Conservation (phyloP, 2,113 vertebrate species). For the Gasterosteus aculeatus region DNA sequence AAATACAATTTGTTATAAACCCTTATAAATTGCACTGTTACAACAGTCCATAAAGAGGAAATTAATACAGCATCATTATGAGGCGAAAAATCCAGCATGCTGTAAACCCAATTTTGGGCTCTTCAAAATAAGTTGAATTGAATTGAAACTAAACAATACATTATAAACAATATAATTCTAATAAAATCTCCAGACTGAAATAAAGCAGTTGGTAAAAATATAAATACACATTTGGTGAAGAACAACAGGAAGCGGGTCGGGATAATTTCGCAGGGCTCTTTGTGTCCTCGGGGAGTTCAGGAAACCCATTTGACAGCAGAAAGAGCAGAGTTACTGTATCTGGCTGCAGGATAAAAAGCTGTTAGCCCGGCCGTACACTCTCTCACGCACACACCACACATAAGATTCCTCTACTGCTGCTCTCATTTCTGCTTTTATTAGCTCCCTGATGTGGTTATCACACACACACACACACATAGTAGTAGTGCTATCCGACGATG, state of each 20-base stretch:
- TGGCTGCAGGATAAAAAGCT: slow-evolving; percentile 67
- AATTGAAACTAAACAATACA: background rate
- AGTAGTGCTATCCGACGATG: slow-evolving; percentile 53
- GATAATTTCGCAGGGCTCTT: slow-evolving; percentile 50
- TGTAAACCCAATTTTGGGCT: background rate
- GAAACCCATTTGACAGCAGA: slow-evolving; percentile 72
- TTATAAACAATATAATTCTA: slow-evolving; percentile 27
- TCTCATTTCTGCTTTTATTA: slow-evolving; percentile 70
- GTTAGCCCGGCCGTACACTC: slow-evolving; percentile 45
- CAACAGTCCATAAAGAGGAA: background rate
- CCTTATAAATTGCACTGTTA: background rate
- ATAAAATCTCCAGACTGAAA: slow-evolving; percentile 24
- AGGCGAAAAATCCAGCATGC: background rate
- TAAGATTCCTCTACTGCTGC: slow-evolving; percentile 55
- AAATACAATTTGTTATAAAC: slow-evolving; percentile 4
- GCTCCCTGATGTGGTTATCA: slow-evolving; percentile 66
- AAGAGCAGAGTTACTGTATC: slow-evolving; percentile 67
- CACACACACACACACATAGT: slow-evolving; percentile 38
- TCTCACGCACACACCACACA: slow-evolving; percentile 31
- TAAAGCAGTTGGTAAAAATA: slow-evolving; percentile 26
- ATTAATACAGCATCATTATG: background rate
- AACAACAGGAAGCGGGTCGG: slow-evolving; percentile 22
- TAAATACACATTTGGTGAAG: slow-evolving; percentile 36
- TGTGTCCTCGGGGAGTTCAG: slow-evolving; percentile 59
- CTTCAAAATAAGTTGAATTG: background rate